These are phyloP conservation scores for Dipodomys spectabilis DNA, from an alignment of 2,113 vertebrate genomes.

Conservation along the genomic window DNA sequence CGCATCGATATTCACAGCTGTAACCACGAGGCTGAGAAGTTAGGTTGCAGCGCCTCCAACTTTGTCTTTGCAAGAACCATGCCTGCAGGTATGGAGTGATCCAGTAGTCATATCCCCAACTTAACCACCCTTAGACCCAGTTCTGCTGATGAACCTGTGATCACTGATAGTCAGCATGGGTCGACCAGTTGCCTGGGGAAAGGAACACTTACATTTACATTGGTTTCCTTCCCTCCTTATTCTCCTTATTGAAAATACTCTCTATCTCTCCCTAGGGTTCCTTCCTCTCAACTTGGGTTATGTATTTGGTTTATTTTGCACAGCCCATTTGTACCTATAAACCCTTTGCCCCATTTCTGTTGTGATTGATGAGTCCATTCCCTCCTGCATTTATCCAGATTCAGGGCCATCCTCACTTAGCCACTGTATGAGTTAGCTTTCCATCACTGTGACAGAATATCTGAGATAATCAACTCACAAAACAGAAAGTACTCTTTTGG, in stretches of 20 bases:
- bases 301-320: no score
- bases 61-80: slow-evolving; percentile 97
- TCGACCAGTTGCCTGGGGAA: neutral
- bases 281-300: neutral
- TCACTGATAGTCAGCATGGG: accelerated
- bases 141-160: neutral
- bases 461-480: neutral
- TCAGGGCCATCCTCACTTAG: neutral
- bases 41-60: slow-evolving; percentile 94
- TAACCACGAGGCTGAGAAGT: slow-evolving; percentile 92
- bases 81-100: slow-evolving; percentile 90
- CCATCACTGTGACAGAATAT: neutral
- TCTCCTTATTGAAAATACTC: neutral
- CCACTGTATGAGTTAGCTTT: neutral
- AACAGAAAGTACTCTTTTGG: neutral
- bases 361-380: no score
- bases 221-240: neutral
- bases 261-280: neutral
- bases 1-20: slow-evolving; percentile 98
- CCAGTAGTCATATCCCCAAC: neutral
- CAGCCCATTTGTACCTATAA: neutral
- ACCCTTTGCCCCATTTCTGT: no score
- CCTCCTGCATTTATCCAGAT: neutral
- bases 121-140: neutral
- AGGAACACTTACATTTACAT: accelerated